These are phyloP conservation scores for Drosophila pseudoananassae DNA, from an alignment of 1,140 invertebrate species.

Conservation along the genomic window DNA sequence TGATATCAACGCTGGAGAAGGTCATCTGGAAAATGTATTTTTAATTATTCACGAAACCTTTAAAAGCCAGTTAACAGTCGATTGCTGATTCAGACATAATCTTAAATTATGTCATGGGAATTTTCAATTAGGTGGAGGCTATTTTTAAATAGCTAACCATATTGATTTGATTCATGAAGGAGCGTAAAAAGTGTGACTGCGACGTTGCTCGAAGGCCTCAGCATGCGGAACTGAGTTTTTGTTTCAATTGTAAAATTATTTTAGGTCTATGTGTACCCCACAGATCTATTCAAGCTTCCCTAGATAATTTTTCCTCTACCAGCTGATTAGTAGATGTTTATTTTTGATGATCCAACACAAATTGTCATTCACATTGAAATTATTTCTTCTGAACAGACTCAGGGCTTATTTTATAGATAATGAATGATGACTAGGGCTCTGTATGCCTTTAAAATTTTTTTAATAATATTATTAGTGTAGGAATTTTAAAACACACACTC, in stretches of 20 bases:
- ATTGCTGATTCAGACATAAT: conserved; percentile 23
- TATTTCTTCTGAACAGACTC: background rate
- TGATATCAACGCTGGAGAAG: conserved; percentile 50
- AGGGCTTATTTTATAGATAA: background rate
- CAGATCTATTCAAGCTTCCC: background rate
- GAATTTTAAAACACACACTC: conserved; percentile 8
- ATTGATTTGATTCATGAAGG: background rate
- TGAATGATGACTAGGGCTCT: background rate
- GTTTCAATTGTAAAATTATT: background rate
- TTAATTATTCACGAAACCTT: background rate
- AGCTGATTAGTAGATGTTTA: background rate
- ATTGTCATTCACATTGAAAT: no score
- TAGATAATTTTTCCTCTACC: background rate
- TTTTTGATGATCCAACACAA: background rate
- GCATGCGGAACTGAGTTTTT: background rate
- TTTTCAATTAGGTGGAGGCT: background rate
- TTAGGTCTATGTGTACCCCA: background rate
- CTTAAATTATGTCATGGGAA: conserved; percentile 23
- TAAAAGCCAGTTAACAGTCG: no score
- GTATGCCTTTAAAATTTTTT: background rate
- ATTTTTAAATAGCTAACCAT: conserved; percentile 1
- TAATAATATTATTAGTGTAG: background rate
- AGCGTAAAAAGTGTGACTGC: background rate
- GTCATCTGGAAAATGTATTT: conserved; percentile 48
- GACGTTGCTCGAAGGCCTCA: background rate